Base-by-base conservation (phyloP, 2,888 invertebrate species). In the Lithophane ornitopus region DNA sequence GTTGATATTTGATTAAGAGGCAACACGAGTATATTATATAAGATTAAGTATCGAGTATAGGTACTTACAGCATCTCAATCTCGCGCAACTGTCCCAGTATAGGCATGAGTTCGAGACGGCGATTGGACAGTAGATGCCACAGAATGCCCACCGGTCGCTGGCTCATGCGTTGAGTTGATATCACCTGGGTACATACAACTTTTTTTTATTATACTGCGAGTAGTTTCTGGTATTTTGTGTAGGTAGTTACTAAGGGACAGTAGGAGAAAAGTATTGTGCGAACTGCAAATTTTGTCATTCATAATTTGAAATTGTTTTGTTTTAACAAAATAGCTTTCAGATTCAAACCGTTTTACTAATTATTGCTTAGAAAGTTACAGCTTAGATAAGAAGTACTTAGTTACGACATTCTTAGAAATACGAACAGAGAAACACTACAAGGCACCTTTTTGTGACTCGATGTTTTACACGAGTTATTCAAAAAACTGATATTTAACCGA, bases 41-140 rank as follows among this genome's bases (percentile, higher is more conserved):
- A 22, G 49, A 49, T 49, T 49, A 3, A 19, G 8, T 22, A 0
- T 49, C 8, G 22, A 49, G 9, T 49, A 49, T 0, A 22, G 22
- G 44, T 76, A 77, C 97, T 96, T 91, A 98, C 97, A 97, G 97
- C 95, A 98, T 97, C 88, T 98, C 97, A 78, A 97, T 96, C 74
- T 97, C 97, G 81, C 97, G 97, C 67, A 98, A 95, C 80, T 97
- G 97, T 82, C 97, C 97, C 81, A 99, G 95, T 71, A 98, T 97
- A 12, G 98, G 98, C 95, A 98, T 98, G 71, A 97, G 97, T 88
- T 97, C 97, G 39, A 98, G 92, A 81, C 98, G 97, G 70, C 98
- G 97, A 87, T 97, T 97, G 49, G 98, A 98, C 72, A 98, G 94
- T 82, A 98, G 92, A 85, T 98, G 97, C 99, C 99, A 99, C 90